Base-by-base conservation (phyloP, 1,140 invertebrate genomes). In the Drosophila suzukii region DNA sequence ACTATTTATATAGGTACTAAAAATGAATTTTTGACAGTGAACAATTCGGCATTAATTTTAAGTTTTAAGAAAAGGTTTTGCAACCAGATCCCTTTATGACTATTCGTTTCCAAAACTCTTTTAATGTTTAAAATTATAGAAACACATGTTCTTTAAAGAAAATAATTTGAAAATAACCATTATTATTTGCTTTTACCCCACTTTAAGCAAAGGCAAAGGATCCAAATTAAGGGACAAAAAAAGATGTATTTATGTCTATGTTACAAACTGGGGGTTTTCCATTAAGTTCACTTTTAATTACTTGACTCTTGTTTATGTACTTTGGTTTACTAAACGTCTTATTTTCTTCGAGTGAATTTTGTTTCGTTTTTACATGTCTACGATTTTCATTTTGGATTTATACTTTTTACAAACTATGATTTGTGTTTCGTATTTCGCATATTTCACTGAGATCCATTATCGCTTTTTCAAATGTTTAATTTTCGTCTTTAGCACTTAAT, bases 401-500 rank as follows among this genome's bases (percentile, higher is more conserved):
- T 58, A 61, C 24, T 59, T 60, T 75, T 76, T 75, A 75, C 72
- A 78, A 73, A 79, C 82, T 86, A 86, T 86, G 83, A 89, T 89
- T 89, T 83, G 80, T 85, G 75, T 86, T 83, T 76, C 61, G 70
- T 77, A 72, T 76, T 34, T 78, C 17, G 63, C 49, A 51, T 72
- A 59, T 50, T 59, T 70, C 60, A 58, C 60, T 63, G 60, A 63
- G 60, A 63, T 63, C 60, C 60, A 63, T 63, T 51, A 34, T 43
- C 38, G 55, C 57, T 12, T 41, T 30, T 46, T 24, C 50, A 32
- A 36, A 67, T 46, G 51, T 51, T 63, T 8, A 51, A 67, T 39
- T 46, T 38, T 66, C 30, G 30, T 4, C 30, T 38, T 36, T 41
- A 36, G 36, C 27, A 32, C 53, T 32, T 15, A 34, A 46, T 34